Base-by-base conservation (phyloP, 2,113 vertebrate genomes). In the Lota lota region DNA sequence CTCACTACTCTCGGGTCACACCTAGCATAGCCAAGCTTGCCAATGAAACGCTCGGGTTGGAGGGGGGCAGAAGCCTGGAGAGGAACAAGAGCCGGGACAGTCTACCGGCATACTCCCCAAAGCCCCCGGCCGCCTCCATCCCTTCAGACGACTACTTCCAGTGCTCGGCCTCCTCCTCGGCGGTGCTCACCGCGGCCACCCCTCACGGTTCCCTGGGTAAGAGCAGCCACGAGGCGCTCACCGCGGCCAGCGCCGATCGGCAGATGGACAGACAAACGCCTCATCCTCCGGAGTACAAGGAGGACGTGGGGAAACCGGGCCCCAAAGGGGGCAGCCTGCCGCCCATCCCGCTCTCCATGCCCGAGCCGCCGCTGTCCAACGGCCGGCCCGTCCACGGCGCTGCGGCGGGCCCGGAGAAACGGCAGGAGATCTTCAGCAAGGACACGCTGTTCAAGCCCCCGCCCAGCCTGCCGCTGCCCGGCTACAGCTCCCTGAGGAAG, bases 371-470 rank as follows among this genome's bases (percentile, higher is more conserved):
- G 7, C 82, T 96, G 0, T 86, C 94, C 59, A 98, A 97, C 0
- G 94, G 95, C 64, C 93, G 94, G 59, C 77, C 77, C 88, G 91
- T 60, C 79, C 90, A 87, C 92, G 92, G 79, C 94, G 93, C 79
- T 93, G 94, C 56, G 11, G 89, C 91, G 54, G 92, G 91, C 88
- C 91, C 92, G 86, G 97, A 99, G 85, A 98, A 96, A 87, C 93
- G 93, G 82, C 94, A 95, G 91, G 97, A 98, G 90, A 94, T 97
- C 78, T 99, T 98, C 85, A 96, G 93, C 89, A 98, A 98, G 85
- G 97, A 99, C 80, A 95, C 95, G 0, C 90, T 99, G 64, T 98
- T 98, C 68, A 98, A 96, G 83, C 94, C 97, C 79, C 94, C 95
- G 60, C 94, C 94, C 62, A 94, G 92, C 86, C 78, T 89, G 22